Evolutionary conservation across 35 echinoderm and acorn worm species (phyloP).

Genomic region (Holothuria glaberrima): DNA sequence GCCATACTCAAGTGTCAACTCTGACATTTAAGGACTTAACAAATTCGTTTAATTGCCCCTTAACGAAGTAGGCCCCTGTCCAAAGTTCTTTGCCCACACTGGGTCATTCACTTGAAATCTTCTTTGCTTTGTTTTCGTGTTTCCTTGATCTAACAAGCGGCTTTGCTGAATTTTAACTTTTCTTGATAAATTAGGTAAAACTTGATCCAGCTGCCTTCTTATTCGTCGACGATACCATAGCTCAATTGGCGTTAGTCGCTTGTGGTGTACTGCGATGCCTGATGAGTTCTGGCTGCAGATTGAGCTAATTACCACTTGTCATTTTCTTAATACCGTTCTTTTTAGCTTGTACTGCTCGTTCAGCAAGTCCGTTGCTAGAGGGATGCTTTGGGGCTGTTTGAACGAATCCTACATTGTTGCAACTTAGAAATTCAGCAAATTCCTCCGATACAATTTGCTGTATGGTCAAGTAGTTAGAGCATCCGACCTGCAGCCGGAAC

Average conservation of each 20-base stretch:
- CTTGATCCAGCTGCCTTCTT: conserved; percentile 47
- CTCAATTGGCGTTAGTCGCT: conserved; percentile 55
- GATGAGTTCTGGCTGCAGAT: conserved; percentile 61
- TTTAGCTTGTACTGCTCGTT: conserved; percentile 67
- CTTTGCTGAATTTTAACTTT: conserved; percentile 44
- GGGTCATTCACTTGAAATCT: background rate
- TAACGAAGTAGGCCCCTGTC: background rate
- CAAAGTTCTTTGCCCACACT: conserved; percentile 25
- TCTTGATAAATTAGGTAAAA: conserved; percentile 35
- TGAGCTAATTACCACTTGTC: conserved; percentile 27
- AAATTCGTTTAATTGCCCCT: background rate
- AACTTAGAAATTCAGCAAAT: conserved; percentile 44
- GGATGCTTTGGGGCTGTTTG: conserved; percentile 71
- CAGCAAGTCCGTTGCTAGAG: conserved; percentile 65
- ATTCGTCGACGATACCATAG: conserved; percentile 41
- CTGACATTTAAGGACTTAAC: background rate
- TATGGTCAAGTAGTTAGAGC: too few relatives aligned
- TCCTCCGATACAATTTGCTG: too few relatives aligned
- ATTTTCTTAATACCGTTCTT: conserved; percentile 67
- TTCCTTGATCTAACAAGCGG: background rate
- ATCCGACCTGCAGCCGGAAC: too few relatives aligned
- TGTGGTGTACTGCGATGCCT: conserved; percentile 54
- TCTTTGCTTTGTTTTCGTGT: background rate
- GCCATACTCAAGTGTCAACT: background rate
- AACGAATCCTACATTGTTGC: conserved; percentile 50